Conservation (phyloP, 2,888 invertebrate species). For the Limulus polyphemus region DNA sequence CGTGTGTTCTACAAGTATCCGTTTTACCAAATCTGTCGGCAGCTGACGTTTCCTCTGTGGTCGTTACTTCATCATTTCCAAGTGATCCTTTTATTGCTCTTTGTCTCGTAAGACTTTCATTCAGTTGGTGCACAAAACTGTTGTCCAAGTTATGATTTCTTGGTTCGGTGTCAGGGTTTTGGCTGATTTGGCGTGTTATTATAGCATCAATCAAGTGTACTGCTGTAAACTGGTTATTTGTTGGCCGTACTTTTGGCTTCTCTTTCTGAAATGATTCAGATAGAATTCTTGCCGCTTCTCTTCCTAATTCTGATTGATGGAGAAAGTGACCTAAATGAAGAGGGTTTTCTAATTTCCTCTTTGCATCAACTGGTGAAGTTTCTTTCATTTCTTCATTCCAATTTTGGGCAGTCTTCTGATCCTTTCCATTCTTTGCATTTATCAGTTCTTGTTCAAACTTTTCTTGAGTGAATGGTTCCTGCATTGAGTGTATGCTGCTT, state of each 20-base stretch:
- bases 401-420: too few species aligned
- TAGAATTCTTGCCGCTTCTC: constrained; percentile 29
- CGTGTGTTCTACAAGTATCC: too few species aligned
- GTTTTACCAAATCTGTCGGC: too few species aligned
- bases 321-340: constrained; percentile 1
- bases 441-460: constrained; percentile 27
- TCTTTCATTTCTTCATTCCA: background rate
- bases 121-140: constrained; percentile 14
- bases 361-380: background rate
- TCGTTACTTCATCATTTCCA: too few species aligned
- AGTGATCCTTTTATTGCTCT: constrained; percentile 3
- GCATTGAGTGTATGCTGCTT: too few species aligned
- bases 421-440: constrained; percentile 5
- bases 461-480: constrained; percentile 27
- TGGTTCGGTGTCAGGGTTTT: constrained; percentile 36
- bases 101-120: constrained; percentile 8
- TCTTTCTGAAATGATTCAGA: constrained; percentile 29
- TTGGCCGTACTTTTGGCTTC: constrained; percentile 15
- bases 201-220: constrained; percentile 89
- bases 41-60: too few species aligned
- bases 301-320: constrained; percentile 13
- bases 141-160: constrained; percentile 12
- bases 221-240: constrained; percentile 53
- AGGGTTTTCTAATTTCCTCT: too few species aligned
- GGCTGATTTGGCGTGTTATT: constrained; percentile 88